Evolutionary conservation across 2,797 vertebrate genomes (phyloP), one percentile per base, ranked within the genome.

Genomic region (Phoxinus dragarum): DNA sequence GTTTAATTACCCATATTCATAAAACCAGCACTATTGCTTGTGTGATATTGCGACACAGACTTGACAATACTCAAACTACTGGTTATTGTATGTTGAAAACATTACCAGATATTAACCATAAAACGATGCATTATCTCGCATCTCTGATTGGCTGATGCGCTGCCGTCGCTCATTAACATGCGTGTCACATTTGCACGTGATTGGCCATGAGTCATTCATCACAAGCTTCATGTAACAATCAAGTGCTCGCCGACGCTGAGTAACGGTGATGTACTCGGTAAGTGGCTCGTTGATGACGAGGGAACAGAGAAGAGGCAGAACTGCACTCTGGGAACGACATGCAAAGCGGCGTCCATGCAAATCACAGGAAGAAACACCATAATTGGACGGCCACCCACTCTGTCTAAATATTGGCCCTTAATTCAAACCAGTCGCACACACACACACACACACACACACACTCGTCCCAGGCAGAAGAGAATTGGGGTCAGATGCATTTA

Each of bases 401-500:
- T 4, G n/a, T 49, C 27, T 72, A 73, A 66, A 74, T 74, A 85
- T 27, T 54, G 77, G n/a, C 54, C 68, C 56, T 47, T 80, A 61
- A 85, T 73, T 80, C 54, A 27, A 61, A 71, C 36, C 75, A 78
- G 47, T 23, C 23, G 7, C 69, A 47, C 40, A 27, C 72, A 52
- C 47, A 31, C 72, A 52, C 42, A 73, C 72, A 54, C 42, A 73
- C 44, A 27, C 7, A 49, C 72, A 11, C 54, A 56, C 54, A 59
- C 8, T 14, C 67, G 0, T 54, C 42, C 84, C 59, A 72, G 84
- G 83, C 49, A 69, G 42, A 49, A 67, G 47, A 67, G 68, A 77
- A 84, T 77, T 78, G 64, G 77, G 84, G 76, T 85, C 68, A 80
- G 84, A 68, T 59, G 31, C 68, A 64, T 85, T 80, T 72, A 61